Evolutionary conservation across 2,797 vertebrate species (phyloP).

Genomic region (Alectoris magna): DNA sequence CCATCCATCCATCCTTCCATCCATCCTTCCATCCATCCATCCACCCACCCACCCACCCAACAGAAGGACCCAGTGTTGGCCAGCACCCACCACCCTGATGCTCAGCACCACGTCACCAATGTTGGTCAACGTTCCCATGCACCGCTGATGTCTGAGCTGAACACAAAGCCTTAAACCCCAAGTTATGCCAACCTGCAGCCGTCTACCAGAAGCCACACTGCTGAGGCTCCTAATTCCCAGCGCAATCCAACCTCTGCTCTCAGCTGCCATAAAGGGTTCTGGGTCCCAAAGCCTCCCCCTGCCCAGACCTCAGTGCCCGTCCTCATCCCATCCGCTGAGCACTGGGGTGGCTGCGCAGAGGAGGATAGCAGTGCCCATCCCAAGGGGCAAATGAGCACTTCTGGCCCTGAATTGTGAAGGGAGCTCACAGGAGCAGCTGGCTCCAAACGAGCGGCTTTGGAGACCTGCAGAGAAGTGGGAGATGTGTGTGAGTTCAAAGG

Average conservation of each 20-base stretch:
- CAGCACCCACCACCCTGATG: neutral
- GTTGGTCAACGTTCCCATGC: accelerated
- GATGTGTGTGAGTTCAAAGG: neutral
- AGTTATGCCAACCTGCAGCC: accelerated
- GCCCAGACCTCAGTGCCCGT: neutral
- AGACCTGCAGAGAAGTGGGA: neutral
- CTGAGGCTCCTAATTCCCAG: neutral
- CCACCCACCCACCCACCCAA: neutral
- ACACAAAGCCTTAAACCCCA: neutral
- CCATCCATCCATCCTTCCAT: neutral
- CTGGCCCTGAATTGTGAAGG: neutral
- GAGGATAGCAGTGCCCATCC: neutral
- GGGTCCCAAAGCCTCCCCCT: neutral
- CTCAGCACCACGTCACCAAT: neutral
- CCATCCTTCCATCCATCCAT: no score
- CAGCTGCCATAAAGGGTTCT: neutral
- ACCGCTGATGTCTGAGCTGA: neutral
- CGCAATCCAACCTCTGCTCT: neutral
- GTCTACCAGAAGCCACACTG: neutral
- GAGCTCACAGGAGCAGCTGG: neutral
- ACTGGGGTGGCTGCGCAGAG: neutral
- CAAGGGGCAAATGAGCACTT: neutral
- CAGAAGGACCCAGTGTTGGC: neutral
- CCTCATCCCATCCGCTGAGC: neutral
- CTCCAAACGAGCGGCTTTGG: neutral